Percentiles rank a stretch among this genome's conserved stretches.
These are phyloP conservation scores for Alca torda DNA, from an alignment of 2,797 vertebrate species.

Conservation along the genomic window DNA sequence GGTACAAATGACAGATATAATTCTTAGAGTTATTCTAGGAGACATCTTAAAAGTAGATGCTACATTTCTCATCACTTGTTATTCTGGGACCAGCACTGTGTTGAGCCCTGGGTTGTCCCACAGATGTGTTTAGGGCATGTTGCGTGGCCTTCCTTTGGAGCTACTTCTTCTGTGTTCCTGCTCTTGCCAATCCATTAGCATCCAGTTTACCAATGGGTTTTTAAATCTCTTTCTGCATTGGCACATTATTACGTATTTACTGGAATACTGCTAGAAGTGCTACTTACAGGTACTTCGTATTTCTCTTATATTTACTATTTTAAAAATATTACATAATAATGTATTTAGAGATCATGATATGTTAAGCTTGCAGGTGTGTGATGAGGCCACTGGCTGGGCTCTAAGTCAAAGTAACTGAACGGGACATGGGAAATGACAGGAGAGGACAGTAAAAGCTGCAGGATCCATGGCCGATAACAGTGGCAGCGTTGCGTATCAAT, in stretches of 20 bases:
- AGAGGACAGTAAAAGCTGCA: background rate
- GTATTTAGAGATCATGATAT: background rate
- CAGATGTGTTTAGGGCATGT: background rate
- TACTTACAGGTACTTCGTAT: background rate
- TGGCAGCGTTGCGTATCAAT: background rate
- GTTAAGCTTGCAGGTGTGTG: background rate
- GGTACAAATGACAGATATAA: background rate
- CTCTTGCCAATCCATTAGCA: background rate
- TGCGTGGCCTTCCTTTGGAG: background rate
- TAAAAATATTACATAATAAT: background rate
- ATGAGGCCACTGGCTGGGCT: background rate
- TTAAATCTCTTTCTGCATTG: background rate
- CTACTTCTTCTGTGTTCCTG: background rate
- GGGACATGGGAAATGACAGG: background rate
- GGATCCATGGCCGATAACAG: accelerated
- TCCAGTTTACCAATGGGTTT: background rate
- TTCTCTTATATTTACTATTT: background rate
- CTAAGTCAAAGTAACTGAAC: background rate
- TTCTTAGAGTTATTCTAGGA: background rate
- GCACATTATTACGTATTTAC: background rate
- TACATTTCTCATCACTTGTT: background rate
- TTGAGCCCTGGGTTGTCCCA: background rate
- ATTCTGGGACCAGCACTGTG: background rate
- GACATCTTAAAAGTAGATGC: background rate
- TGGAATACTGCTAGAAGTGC: background rate